These are phyloP conservation scores for Neoscelio sp. DNA, from an alignment of 2,888 invertebrate genomes.

Conservation along the genomic window DNA sequence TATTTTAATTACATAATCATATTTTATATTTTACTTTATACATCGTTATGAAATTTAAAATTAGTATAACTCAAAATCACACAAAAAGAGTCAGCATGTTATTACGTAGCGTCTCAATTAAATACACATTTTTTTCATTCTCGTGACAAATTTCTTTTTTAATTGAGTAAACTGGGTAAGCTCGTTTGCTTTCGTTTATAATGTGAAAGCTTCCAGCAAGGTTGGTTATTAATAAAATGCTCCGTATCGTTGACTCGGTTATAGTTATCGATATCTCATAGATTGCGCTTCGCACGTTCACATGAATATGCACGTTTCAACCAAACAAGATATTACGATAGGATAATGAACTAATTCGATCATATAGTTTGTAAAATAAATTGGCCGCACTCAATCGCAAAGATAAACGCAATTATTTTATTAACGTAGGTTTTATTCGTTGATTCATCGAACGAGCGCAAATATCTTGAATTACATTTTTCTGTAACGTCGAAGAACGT, in stretches of 20 bases:
- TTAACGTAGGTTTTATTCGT: too few species aligned
- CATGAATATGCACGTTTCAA: background rate
- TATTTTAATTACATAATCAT: too few species aligned
- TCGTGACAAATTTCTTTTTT: too few species aligned
- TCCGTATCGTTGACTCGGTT: background rate
- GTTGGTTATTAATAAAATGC: slow-evolving; percentile 22
- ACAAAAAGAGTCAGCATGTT: too few species aligned
- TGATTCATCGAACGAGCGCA: too few species aligned
- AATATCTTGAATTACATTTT: too few species aligned
- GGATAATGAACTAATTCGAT: slow-evolving; percentile 7
- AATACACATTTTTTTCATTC: too few species aligned
- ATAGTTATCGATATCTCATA: slow-evolving; percentile 21
- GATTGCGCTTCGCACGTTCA: background rate
- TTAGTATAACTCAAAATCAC: too few species aligned
- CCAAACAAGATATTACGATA: background rate
- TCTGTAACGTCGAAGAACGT: too few species aligned
- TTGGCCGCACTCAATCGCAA: background rate
- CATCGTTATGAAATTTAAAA: too few species aligned
- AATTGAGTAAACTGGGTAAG: background rate
- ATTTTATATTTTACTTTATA: too few species aligned
- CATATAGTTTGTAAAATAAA: background rate
- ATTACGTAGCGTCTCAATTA: too few species aligned
- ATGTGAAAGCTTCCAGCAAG: slow-evolving; percentile 2
- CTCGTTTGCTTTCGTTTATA: slow-evolving; percentile 6
- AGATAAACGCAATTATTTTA: background rate